Conservation (phyloP, 2,113 vertebrate genomes). For the Datnioides undecimradiatus region DNA sequence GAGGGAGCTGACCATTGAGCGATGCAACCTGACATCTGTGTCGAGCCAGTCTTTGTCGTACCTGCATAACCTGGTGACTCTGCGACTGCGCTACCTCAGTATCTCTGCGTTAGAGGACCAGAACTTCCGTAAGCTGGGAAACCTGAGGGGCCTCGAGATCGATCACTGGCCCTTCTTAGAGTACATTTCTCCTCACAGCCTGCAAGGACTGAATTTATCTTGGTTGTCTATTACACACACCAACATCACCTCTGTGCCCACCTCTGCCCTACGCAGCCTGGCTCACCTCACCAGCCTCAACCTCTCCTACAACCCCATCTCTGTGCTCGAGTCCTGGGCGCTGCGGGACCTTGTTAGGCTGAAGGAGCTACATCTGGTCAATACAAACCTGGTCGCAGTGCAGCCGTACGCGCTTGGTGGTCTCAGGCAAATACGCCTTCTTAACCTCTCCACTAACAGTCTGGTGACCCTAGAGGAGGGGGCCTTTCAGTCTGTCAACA, state of each 20-base stretch:
- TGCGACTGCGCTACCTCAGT: constrained; percentile 93
- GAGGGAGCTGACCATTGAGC: constrained; percentile 92
- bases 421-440: constrained; percentile 91
- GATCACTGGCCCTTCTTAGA: constrained; percentile 95
- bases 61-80: constrained; percentile 89
- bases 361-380: constrained; percentile 95
- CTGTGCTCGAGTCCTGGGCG: constrained; percentile 91
- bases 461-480: constrained; percentile 93
- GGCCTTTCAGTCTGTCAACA: constrained; percentile 95
- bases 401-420: constrained; percentile 93
- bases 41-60: constrained; percentile 93
- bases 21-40: constrained; percentile 95
- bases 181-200: constrained; percentile 90
- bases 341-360: constrained; percentile 93
- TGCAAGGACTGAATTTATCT: constrained; percentile 95
- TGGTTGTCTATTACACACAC: constrained; percentile 96
- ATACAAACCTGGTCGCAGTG: constrained; percentile 87
- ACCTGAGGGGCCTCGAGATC: constrained; percentile 91
- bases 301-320: constrained; percentile 96
- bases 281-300: constrained; percentile 93
- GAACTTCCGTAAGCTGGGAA: constrained; percentile 90
- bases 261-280: constrained; percentile 91
- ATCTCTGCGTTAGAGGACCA: constrained; percentile 91
- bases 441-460: constrained; percentile 94
- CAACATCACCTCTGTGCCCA: constrained; percentile 94